Base-by-base conservation (phyloP, 2,888 invertebrate genomes). In the Leptopterna dolabrata region DNA sequence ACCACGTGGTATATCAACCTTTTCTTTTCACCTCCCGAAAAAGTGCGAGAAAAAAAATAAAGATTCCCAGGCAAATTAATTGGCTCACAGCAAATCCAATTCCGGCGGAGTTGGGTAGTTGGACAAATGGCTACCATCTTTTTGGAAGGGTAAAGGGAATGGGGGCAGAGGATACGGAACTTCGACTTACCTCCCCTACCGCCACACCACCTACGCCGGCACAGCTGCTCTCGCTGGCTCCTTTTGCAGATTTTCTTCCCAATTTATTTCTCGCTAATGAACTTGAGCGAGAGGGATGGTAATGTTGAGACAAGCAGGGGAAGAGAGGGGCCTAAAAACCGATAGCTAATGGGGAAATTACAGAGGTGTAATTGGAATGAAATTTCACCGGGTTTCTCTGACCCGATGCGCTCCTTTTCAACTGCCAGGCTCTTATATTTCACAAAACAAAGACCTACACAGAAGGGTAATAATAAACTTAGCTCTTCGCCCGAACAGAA, bases 211-310 rank as follows among this genome's bases (percentile, higher is more conserved):
- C 47, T 47, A 2, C 47, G 13, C 47, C 63, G 19, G 63, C 63
- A 27, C 63, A 63, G 51, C 27, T 30, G 70, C 19, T 71, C 30
- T 81, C 81, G 19, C 24, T 47, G 7, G 76, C 29, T 81, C 51
- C 51, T 81, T 81, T 81, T 55, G 81, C 81, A 81, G 81, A 81
- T 81, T 81, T 81, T 55, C 81, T 81, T 51, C 47, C 81, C 55
- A 81, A 81, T 81, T 81, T 81, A 81, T 81, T 81, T 81, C 81
- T 55, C 55, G 30, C 81, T 55, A 81, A 81, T 81, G 81, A 81
- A 81, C 81, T 81, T 45, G n/a, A n/a, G 81, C 29, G 30, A 81
- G 47, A 81, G 47, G 27, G 81, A 81, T 43, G 78, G 81, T 30
- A 81, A 81, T 51, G 81, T 1, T 29, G 30, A 81, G 81, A 47